Evolutionary conservation across 1,140 invertebrate genomes (phyloP), one percentile per base, ranked within the genome.

Genomic region (Rhyzopertha dominica): DNA sequence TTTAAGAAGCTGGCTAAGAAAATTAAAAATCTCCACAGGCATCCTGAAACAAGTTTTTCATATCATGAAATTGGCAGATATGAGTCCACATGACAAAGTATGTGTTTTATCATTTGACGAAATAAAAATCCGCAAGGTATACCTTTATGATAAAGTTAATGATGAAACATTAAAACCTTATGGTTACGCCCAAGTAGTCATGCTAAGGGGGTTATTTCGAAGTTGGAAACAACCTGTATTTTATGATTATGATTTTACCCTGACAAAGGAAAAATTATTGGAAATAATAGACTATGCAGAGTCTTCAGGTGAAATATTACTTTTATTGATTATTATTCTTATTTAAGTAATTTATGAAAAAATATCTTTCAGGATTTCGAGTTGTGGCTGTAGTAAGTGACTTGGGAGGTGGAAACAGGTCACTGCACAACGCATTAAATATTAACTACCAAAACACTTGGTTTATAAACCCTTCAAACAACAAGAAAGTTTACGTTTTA

Each of bases 161-260:
- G 44, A 54, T 22, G 22, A 19, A 28, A 30, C 26, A 9, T 20
- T 53, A 17, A 13, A 13, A n/a, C 46, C 50, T 2, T 19, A 4
- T 29, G 40, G 30, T 23, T 49, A 49, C 31, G 41, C 35, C 17
- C 61, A 64, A 41, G 52, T 62, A 13, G 36, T 53, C n/a, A 59
- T 66, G 41, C 36, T 44, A 10, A 20, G 54, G 28, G 56, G 59
- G 16, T 19, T 64, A 7, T 47, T 54, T 39, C 17, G 17, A 17
- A 47, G 49, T 35, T 66, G 59, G 63, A 66, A 62, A 38, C 63
- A 65, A 34, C 56, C 51, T 18, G 36, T 66, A 17, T 64, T 53
- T 39, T 48, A 38, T 35, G 42, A 49, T 16, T 66, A 58, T 47
- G 61, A 66, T 49, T 44, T 19, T 26, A 39, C 41, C 16, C 50